A percentile compares a stretch with the other conserved stretches of the same genome.
Evolutionary conservation across 2,888 invertebrate species (phyloP).

Genomic region (Hemicrepidius hirtus): DNA sequence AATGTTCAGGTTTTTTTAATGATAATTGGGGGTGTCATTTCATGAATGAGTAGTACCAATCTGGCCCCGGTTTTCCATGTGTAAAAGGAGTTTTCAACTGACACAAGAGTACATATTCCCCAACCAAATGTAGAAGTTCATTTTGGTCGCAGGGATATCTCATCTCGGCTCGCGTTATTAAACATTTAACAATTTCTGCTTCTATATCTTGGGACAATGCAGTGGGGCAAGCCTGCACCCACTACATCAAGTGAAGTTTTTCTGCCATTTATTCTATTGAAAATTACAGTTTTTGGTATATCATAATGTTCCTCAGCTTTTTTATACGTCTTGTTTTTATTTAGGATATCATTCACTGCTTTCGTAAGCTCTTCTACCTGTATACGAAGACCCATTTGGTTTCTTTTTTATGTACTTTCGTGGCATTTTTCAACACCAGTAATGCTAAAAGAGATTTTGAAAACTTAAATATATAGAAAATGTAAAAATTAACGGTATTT

Average conservation of each 20-base stretch:
- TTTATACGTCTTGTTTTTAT: background rate
- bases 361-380: background rate
- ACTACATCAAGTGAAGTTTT: slow-evolving; percentile 4
- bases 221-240: background rate
- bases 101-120: slow-evolving; percentile 12
- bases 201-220: background rate
- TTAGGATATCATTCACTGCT: background rate
- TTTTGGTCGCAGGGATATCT: slow-evolving; percentile 15
- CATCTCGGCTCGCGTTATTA: background rate
- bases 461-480: too few species aligned
- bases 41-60: slow-evolving; percentile 40
- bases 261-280: slow-evolving; percentile 19
- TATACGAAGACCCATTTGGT: background rate
- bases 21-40: slow-evolving; percentile 43
- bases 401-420: background rate
- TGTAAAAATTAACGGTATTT: too few species aligned
- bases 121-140: background rate
- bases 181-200: background rate
- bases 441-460: too few species aligned
- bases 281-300: slow-evolving; percentile 27
- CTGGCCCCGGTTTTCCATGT: slow-evolving; percentile 53
- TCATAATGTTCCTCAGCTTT: slow-evolving; percentile 14
- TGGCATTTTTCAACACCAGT: too few species aligned
- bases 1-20: slow-evolving; percentile 52
- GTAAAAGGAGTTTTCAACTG: slow-evolving; percentile 44